These are phyloP conservation scores for Machimus rusticus DNA, from an alignment of 2,888 invertebrate genomes.

Conservation along the genomic window DNA sequence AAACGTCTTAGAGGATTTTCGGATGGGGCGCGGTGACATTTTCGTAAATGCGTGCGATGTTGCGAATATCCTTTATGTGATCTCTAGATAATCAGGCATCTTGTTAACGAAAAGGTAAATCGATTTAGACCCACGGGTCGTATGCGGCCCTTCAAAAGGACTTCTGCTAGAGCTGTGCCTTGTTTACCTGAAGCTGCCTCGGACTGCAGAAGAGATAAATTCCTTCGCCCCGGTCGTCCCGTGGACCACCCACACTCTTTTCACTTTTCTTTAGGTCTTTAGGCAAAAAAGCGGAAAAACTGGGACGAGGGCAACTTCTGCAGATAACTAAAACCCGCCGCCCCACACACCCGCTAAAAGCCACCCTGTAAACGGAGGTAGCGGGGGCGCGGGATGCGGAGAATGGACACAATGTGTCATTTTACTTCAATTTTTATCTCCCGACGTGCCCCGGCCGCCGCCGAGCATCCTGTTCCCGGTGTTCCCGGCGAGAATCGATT, in stretches of 20 bases:
- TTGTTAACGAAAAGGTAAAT: not conserved
- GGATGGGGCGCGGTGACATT: not conserved
- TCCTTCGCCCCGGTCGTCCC: not conserved
- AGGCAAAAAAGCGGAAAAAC: not conserved
- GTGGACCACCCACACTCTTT: not conserved
- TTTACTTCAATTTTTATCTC: not conserved
- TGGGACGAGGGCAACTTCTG: slow-evolving; percentile 1
- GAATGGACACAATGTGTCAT: not conserved
- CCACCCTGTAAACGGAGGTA: not conserved
- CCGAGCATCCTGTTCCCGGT: not conserved
- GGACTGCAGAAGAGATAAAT: not conserved
- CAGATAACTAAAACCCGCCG: not conserved
- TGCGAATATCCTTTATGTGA: slow-evolving; percentile 9
- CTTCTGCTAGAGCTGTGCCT: not conserved
- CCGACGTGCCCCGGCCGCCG: not conserved
- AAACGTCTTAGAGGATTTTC: not conserved
- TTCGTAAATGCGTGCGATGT: not conserved
- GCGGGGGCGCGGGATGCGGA: not conserved
- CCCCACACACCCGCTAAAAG: not conserved
- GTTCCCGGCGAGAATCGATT: not conserved
- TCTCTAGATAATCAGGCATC: not conserved
- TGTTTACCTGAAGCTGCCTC: not conserved
- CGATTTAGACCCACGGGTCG: not conserved
- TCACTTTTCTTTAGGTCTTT: not conserved
- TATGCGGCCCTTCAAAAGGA: not conserved